phyloP scores from a whole-genome alignment of 2,888 invertebrate species.

The Athripsodes cinereus region DNA sequence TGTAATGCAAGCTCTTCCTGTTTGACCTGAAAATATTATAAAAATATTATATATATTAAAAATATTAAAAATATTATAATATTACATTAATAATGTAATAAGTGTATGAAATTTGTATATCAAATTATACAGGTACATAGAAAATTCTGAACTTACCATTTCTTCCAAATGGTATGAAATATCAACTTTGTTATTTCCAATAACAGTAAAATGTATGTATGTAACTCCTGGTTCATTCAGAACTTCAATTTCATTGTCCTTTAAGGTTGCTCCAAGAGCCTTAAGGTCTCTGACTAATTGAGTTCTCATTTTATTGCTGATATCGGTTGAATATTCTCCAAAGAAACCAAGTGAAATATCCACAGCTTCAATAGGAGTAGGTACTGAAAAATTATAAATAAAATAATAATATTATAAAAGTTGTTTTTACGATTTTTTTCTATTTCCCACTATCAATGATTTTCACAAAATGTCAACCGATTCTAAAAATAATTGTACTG shows the following conservation, averaged over 20 bases:
- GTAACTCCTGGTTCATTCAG: conserved; percentile 49
- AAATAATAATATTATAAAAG: too few relatives aligned
- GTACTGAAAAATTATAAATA: conserved; percentile 45
- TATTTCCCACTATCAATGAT: too few relatives aligned
- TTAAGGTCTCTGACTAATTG: conserved; percentile 42
- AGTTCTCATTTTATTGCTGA: conserved; percentile 44
- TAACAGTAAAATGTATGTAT: conserved; percentile 56
- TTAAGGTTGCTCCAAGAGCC: conserved; percentile 38
- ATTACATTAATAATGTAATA: too few relatives aligned
- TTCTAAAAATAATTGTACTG: too few relatives aligned
- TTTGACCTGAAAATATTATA: conserved; percentile 35
- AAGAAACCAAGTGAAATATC: conserved; percentile 68
- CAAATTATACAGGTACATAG: too few relatives aligned
- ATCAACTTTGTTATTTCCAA: conserved; percentile 70
- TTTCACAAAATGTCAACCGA: too few relatives aligned
- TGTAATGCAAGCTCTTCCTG: conserved; percentile 40
- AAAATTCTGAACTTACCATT: conserved; percentile 60
- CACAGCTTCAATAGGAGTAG: conserved; percentile 68
- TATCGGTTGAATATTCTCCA: conserved; percentile 49
- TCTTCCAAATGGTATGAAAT: conserved; percentile 74
- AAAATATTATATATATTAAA: too few relatives aligned
- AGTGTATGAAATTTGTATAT: too few relatives aligned
- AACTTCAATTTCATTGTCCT: conserved; percentile 35
- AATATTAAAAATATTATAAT: too few relatives aligned
- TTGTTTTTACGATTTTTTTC: too few relatives aligned